phyloP scores from a whole-genome alignment of 2,888 invertebrate species.

The Trichopria drosophilae region DNA sequence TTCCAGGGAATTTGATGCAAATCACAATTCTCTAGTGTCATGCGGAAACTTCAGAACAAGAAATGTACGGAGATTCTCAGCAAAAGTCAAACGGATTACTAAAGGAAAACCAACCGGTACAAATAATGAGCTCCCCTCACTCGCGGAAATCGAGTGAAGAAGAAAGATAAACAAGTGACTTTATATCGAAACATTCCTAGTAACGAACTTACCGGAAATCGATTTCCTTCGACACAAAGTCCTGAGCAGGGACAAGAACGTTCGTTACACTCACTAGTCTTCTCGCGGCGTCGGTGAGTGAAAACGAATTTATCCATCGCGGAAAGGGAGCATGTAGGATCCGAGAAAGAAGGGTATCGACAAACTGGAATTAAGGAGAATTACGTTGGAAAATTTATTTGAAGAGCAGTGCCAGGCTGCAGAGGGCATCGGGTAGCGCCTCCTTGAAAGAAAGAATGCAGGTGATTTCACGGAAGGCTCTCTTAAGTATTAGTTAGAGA shows the following conservation, averaged over 20 bases:
- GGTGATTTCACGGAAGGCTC: constrained; percentile 12
- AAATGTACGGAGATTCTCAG: too few relatives aligned
- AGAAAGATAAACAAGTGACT: constrained; percentile 4
- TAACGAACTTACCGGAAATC: constrained; percentile 13
- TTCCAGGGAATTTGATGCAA: too few relatives aligned
- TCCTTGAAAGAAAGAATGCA: constrained; percentile 9
- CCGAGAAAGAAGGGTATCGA: constrained; percentile 16
- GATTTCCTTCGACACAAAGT: not conserved
- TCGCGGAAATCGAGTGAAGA: too few relatives aligned
- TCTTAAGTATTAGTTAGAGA: constrained; percentile 16
- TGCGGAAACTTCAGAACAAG: too few relatives aligned
- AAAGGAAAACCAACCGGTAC: too few relatives aligned
- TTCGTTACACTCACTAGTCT: constrained; percentile 8
- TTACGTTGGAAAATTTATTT: constrained; percentile 29
- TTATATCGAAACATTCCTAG: not conserved
- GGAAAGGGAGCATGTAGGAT: constrained; percentile 1
- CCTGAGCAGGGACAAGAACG: constrained; percentile 6
- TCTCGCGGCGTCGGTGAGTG: not conserved
- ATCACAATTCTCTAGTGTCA: too few relatives aligned
- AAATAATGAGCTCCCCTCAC: too few relatives aligned
- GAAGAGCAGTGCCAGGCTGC: constrained; percentile 6
- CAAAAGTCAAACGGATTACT: too few relatives aligned
- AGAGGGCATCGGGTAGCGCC: constrained; percentile 1
- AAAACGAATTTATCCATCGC: constrained; percentile 16
- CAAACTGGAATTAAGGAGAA: constrained; percentile 30